Evolutionary conservation across 2,113 vertebrate genomes (phyloP), one percentile per base, ranked within the genome.

Genomic region (Varanus salvator): DNA sequence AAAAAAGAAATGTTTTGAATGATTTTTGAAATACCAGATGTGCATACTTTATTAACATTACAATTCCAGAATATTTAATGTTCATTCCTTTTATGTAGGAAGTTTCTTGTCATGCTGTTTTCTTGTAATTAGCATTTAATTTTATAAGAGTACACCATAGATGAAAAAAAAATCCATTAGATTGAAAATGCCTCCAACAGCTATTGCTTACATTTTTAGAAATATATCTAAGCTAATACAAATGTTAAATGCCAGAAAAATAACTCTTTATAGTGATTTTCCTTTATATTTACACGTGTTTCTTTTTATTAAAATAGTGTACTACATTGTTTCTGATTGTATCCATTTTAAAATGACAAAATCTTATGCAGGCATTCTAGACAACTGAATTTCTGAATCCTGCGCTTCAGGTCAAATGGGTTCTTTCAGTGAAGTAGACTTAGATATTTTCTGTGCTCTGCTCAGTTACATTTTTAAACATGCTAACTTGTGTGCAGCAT

Each of bases 331-430:
- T 75, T 82, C 19, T 82, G n/a, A 38, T 82, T 82, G 38, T 82
- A 64, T 64, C n/a, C n/a, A 82, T 64, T 6, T 86, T 31, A 0
- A 31, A 57, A 44, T 75, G 54, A 52, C 76, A 88, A 85, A 86
- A n/a, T 91, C 71, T 7, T 68, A 87, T 89, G 44, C 19, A 86
- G 71, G 78, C 91, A 85, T 92, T 89, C 27, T 8, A 93, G 92
- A 68, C 34, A 66, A 29, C 89, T 92, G 91, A 83, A 87, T 44
- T 44, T 44, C 38, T 44, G 38, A 44, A 44, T 44, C 38, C 38
- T 44, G 38, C 38, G 3, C 38, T 44, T 44, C 27, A 82, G 34
- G 4, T 90, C 31, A 81, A 31, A 5, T 90, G 77, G 80, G 92
- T 87, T 75, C 29, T 50, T 85, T 48, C 2, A 19, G 8, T 74